Conservation (phyloP, 2,113 vertebrate genomes). For the Cheilinus undulatus region DNA sequence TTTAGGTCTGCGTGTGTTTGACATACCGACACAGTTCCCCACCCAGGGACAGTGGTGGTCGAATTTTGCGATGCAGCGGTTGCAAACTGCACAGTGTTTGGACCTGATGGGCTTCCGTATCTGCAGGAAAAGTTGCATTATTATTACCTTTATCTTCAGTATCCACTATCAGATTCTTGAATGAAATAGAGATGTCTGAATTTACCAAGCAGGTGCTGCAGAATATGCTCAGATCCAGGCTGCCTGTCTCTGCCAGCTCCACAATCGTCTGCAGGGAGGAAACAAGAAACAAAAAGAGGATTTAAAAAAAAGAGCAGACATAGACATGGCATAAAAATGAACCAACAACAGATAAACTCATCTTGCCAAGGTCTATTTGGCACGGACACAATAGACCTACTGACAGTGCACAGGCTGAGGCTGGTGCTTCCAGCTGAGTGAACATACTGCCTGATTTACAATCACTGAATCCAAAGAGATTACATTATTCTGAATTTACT, state of each 20-base stretch:
- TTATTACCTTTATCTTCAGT: background rate
- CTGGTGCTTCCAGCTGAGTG: slow-evolving; percentile 5
- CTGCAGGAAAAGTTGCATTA: slow-evolving; percentile 73
- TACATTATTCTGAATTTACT: background rate
- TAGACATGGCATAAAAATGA: slow-evolving; percentile 4
- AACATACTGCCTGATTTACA: slow-evolving; percentile 10
- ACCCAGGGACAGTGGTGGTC: slow-evolving; percentile 99
- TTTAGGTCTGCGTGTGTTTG: background rate
- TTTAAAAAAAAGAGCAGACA: background rate
- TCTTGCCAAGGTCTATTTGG: slow-evolving; percentile 16
- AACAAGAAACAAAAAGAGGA: slow-evolving; percentile 16
- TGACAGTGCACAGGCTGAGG: slow-evolving; percentile 1
- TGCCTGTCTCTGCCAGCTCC: slow-evolving; percentile 97
- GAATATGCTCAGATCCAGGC: slow-evolving; percentile 98
- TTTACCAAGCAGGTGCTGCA: slow-evolving; percentile 99
- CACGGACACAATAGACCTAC: slow-evolving; percentile 27
- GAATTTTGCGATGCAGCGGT: slow-evolving; percentile 98
- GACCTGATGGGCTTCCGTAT: slow-evolving; percentile 99
- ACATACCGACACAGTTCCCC: slow-evolving; percentile 99
- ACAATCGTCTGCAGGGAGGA: slow-evolving; percentile 90
- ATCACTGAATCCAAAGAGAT: background rate
- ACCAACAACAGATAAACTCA: slow-evolving; percentile 1
- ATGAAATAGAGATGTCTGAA: background rate
- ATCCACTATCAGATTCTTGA: fast-evolving
- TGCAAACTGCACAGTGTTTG: slow-evolving; percentile 98